Percentiles rank a stretch among this genome's conserved stretches.
These are phyloP conservation scores for Iselma pallidipennis DNA, from an alignment of 2,888 invertebrate species.

Conservation along the genomic window DNA sequence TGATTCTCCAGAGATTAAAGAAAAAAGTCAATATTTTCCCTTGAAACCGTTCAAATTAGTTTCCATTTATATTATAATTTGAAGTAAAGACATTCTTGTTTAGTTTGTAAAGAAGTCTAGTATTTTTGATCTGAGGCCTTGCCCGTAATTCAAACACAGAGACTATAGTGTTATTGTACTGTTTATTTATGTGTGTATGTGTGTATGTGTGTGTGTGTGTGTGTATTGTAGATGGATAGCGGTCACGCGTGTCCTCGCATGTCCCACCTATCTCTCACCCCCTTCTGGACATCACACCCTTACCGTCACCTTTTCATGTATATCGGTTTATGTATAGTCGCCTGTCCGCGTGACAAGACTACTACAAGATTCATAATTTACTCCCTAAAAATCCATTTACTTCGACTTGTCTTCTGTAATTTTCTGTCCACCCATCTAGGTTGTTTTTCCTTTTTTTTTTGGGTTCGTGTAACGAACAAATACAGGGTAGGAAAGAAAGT, in stretches of 20 bases:
- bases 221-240: background rate
- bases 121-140: background rate
- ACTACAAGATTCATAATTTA: background rate
- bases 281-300: background rate
- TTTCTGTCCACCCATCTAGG: background rate
- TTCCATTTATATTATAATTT: no score
- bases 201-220: background rate
- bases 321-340: background rate
- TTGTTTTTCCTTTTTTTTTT: background rate
- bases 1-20: background rate
- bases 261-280: background rate
- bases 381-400: background rate
- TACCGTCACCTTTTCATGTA: background rate
- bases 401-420: background rate
- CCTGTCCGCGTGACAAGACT: background rate
- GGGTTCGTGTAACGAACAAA: no score
- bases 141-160: background rate
- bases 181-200: background rate
- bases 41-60: no score
- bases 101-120: background rate
- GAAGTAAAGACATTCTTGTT: background rate
- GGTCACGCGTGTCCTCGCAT: background rate
- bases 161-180: background rate
- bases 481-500: background rate
- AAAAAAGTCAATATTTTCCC: background rate